phyloP scores from a whole-genome alignment of 2,797 vertebrate species.

The Lacerta bilineata region DNA sequence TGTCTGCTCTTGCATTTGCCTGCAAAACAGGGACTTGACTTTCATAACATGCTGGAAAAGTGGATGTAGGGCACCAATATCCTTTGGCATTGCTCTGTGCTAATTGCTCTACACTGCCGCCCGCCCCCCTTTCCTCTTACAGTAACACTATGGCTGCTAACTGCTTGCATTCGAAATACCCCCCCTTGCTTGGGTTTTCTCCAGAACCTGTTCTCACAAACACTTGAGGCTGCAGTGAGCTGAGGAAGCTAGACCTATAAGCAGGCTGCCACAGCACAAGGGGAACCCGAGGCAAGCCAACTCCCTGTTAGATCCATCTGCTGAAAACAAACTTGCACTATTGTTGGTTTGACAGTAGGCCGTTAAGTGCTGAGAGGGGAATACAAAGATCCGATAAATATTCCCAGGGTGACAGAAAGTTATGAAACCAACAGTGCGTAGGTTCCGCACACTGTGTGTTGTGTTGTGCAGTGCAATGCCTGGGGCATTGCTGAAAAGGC shows the following conservation, averaged over 20 bases:
- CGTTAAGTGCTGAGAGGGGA: neutral
- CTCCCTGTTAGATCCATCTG: neutral
- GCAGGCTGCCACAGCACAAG: neutral
- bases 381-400: slow-evolving; percentile 18
- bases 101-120: neutral
- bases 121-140: too few relatives aligned
- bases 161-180: neutral
- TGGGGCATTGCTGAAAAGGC: neutral
- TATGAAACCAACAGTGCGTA: neutral
- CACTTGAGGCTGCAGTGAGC: neutral
- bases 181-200: neutral
- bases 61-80: neutral
- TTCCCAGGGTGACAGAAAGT: neutral
- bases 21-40: neutral
- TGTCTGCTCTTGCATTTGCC: slow-evolving; percentile 45
- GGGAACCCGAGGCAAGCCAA: neutral
- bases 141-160: neutral
- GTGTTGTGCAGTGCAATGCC: neutral
- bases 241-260: neutral
- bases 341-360: neutral
- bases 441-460: neutral
- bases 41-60: neutral
- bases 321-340: neutral
- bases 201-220: neutral
- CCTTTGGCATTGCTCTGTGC: neutral